A percentile compares a stretch with the other conserved stretches of the same genome.
These are phyloP conservation scores for Neostethus bicornis DNA, from an alignment of 2,797 vertebrate species.

Conservation along the genomic window DNA sequence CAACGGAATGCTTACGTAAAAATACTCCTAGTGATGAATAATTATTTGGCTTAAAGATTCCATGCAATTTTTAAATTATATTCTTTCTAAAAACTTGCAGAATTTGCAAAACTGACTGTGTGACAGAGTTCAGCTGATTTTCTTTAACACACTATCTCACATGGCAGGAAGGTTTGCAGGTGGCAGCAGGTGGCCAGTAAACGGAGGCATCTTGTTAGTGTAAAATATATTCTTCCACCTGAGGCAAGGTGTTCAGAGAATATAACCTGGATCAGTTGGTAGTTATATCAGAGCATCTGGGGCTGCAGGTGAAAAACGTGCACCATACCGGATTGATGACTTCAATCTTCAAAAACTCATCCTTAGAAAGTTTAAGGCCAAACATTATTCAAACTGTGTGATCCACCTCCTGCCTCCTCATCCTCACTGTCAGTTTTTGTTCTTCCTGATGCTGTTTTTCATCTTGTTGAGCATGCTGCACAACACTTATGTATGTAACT, in stretches of 20 bases:
- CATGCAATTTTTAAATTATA: too few species aligned
- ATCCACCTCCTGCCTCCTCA: not conserved
- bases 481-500: constrained; percentile 59
- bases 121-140: constrained; percentile 13
- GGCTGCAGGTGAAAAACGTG: constrained; percentile 4
- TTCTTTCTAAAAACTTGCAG: too few species aligned
- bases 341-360: constrained; percentile 11
- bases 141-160: constrained; percentile 18
- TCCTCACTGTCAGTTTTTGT: constrained; percentile 17
- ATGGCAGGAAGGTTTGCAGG: constrained; percentile 16
- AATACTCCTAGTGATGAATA: too few species aligned
- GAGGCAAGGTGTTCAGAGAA: constrained; percentile 22
- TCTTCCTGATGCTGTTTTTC: constrained; percentile 58
- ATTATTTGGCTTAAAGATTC: too few species aligned
- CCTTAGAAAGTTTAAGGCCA: constrained; percentile 22
- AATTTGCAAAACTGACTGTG: too few species aligned
- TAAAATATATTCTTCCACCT: constrained; percentile 31
- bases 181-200: constrained; percentile 23
- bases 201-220: constrained; percentile 38
- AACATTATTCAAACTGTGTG: constrained; percentile 54
- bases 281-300: constrained; percentile 17
- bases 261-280: constrained; percentile 27
- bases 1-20: too few species aligned
- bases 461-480: constrained; percentile 53
- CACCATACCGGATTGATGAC: constrained; percentile 19